Evolutionary conservation across 2,113 vertebrate species (phyloP), one percentile per base, ranked within the genome.

Genomic region (Strix uralensis): DNA sequence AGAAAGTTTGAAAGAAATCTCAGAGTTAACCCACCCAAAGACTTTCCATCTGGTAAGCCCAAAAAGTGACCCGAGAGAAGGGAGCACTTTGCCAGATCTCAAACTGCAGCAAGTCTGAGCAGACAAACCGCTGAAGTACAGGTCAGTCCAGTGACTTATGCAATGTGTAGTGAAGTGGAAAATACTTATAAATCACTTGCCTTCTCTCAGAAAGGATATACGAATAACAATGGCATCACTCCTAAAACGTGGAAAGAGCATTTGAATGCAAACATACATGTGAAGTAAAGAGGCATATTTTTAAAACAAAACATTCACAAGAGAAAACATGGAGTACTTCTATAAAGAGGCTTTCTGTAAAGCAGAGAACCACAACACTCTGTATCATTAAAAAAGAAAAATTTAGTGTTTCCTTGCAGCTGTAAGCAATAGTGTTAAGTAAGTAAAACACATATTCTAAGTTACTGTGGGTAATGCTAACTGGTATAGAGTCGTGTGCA

Each of bases 121-220:
- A 81, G 58, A 57, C 44, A 72, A 87, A 92, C 27, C 1, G 7
- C 73, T 85, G 54, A 82, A 81, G 57, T 74, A n/a, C 38, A 49
- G 83, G 52, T 93, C 73, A 89, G 13, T 38, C 66, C 82, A 19
- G 25, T 69, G 85, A 94, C 93, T 84, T 92, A 87, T 91, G n/a
- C 77, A 85, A 62, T 66, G 19, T 78, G 59, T 81, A 94, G 44
- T 90, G 84, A 81, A 86, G 66, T 72, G 72, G 78, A 91, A 94
- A 94, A 85, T 92, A 92, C 81, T 92, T 95, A 83, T 74, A 95
- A 80, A 91, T 89, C 59, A 67, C 67, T 92, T 79, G 46, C 46
- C 29, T 90, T 90, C 47, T 94, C 72, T 93, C 54, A 49, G 81
- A 75, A 91, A 88, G 40, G n/a, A 85, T 79, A 49, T 42, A 81